Base-by-base conservation (phyloP, 2,888 invertebrate species). In the Diarsia dahlii region DNA sequence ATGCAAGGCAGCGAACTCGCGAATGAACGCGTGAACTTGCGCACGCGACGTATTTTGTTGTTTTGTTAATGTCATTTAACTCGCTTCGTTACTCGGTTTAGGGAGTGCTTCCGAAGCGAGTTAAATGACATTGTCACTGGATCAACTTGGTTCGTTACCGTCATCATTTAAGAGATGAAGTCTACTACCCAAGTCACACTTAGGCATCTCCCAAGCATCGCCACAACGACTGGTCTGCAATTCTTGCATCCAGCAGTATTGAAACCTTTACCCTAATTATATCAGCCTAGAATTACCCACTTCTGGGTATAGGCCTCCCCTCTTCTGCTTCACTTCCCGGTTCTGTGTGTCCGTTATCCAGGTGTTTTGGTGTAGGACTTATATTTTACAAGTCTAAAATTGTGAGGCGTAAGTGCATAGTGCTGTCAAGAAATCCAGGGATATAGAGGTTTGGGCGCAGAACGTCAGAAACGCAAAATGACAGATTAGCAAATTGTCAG, bases 1-100 rank as follows among this genome's bases (percentile, higher is more conserved):
- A 78, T 80, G 87, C 84, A 68, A 85, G 76, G 66, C 73, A 65
- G 85, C 78, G 83, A 82, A 78, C 72, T 73, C 66, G 65, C 81
- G 20, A 64, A 82, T 82, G 64, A 68, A 71, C 86, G 78, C 78
- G 83, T 73, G 86, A 85, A 82, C 84, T 58, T 77, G 82, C 66
- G 72, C 66, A 62, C 50, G 62, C 69, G 62, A 63, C 82, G 63
- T 10, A n/a, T 63, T 28, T 73, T 45, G n/a, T 39, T 70, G 56
- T 58, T 50, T 9, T 64, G 23, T 48, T 15, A 58, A 28, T 73
- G 54, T n/a, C 46, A 10, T 2, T 28, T 15, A 23, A 34, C n/a
- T 39, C n/a, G 34, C 6, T 23, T 60, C 50, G 10, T 46, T 46
- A 46, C 13, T 62, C 13, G 23, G 23, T 23, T 54, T 56, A 23